phyloP scores from a whole-genome alignment of 1,140 invertebrate genomes.

The Bombus huntii region DNA sequence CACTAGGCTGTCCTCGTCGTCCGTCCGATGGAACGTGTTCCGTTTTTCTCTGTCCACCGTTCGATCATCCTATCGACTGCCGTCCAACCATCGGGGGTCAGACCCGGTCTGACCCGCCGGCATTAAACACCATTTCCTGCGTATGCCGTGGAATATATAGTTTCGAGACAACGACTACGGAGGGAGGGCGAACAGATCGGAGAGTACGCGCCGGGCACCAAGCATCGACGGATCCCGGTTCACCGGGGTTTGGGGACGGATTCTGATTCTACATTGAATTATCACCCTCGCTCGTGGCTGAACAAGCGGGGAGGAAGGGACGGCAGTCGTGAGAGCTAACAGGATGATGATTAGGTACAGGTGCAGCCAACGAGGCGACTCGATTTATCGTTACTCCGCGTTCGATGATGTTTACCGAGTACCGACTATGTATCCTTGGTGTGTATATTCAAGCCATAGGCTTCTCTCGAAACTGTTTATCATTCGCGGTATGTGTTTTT shows the following conservation, averaged over 20 bases:
- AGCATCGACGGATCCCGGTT: slow-evolving; percentile 26
- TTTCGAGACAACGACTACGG: slow-evolving; percentile 58
- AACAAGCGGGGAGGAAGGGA: not conserved
- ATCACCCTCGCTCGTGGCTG: slow-evolving; percentile 61
- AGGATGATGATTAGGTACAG: slow-evolving; percentile 61
- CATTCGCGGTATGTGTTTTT: not conserved
- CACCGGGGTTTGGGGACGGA: slow-evolving; percentile 44
- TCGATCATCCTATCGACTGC: slow-evolving; percentile 45
- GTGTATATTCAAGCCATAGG: not conserved
- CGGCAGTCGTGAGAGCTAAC: slow-evolving; percentile 56
- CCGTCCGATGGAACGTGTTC: not conserved
- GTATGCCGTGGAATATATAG: slow-evolving; percentile 60
- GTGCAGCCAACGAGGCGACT: slow-evolving; percentile 45
- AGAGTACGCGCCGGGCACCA: not conserved
- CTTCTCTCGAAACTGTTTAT: not conserved
- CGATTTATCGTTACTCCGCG: slow-evolving; percentile 53
- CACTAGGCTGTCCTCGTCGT: slow-evolving; percentile 55
- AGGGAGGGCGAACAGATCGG: slow-evolving; percentile 11
- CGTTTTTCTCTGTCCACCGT: slow-evolving; percentile 49
- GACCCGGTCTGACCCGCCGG: slow-evolving; percentile 49
- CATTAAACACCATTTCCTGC: slow-evolving; percentile 76
- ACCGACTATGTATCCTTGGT: not conserved
- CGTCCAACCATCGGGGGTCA: slow-evolving; percentile 44
- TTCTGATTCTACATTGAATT: slow-evolving; percentile 68
- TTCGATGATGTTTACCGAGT: slow-evolving; percentile 1